phyloP scores from a whole-genome alignment of 2,888 invertebrate species.

The Eupithecia inturbata region DNA sequence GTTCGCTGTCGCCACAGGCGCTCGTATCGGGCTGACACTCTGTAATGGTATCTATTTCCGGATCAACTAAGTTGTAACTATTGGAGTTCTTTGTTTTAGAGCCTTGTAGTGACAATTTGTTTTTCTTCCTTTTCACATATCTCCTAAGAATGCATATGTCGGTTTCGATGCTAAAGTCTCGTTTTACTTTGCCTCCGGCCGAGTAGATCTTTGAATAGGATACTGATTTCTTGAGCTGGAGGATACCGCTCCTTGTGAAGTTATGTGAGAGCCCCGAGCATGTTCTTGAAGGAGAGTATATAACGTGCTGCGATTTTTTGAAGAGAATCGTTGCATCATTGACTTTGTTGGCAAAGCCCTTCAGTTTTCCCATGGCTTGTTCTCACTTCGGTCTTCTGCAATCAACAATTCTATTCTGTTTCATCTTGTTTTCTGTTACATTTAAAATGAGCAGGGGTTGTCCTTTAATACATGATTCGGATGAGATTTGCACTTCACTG shows the following conservation, averaged over 20 bases:
- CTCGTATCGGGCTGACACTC: slow-evolving; percentile 56
- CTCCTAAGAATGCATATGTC: slow-evolving; percentile 68
- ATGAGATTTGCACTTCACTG: not conserved
- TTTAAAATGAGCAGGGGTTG: not conserved
- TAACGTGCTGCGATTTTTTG: slow-evolving; percentile 63
- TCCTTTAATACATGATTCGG: not conserved
- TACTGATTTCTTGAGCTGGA: slow-evolving; percentile 56
- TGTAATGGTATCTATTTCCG: slow-evolving; percentile 55
- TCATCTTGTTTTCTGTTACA: slow-evolving; percentile 48
- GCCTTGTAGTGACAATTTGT: slow-evolving; percentile 49
- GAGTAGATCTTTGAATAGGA: slow-evolving; percentile 50
- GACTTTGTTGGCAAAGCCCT: slow-evolving; percentile 46
- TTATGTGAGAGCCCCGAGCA: slow-evolving; percentile 59
- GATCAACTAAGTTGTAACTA: slow-evolving; percentile 42
- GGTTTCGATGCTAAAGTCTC: slow-evolving; percentile 73
- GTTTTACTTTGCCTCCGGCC: slow-evolving; percentile 58
- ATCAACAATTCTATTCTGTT: slow-evolving; percentile 72
- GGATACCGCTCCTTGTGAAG: slow-evolving; percentile 52
- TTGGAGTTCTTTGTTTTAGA: slow-evolving; percentile 60
- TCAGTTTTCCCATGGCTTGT: slow-evolving; percentile 58
- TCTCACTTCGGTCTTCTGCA: slow-evolving; percentile 61
- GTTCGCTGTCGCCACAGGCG: slow-evolving; percentile 62
- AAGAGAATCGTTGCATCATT: slow-evolving; percentile 57
- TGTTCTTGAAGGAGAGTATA: slow-evolving; percentile 59
- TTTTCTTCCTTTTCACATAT: slow-evolving; percentile 59